These are phyloP conservation scores for Myocastor coypus DNA, from an alignment of 2,113 vertebrate genomes.

Conservation along the genomic window DNA sequence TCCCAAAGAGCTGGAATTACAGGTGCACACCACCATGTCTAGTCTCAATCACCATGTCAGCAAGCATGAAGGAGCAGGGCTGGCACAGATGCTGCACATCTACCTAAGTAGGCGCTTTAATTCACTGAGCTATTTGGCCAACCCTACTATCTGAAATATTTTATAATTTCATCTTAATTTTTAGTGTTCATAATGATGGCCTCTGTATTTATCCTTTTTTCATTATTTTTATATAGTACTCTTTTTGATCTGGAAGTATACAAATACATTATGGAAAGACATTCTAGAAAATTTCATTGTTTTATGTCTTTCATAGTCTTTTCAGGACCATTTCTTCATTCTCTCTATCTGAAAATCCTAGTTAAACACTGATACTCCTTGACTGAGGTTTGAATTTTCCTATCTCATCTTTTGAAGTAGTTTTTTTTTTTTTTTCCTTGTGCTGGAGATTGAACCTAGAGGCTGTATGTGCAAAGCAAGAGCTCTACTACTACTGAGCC, in stretches of 20 bases:
- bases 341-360: constrained; percentile 38
- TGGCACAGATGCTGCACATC: no score
- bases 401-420: neutral
- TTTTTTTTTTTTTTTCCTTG: no score
- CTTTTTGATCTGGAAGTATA: neutral
- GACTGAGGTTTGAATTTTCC: neutral
- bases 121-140: no score
- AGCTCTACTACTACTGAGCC: no score
- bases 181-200: neutral
- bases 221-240: neutral
- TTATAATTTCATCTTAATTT: neutral
- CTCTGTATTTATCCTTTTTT: neutral
- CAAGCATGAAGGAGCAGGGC: no score
- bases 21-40: no score
- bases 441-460: no score
- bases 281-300: neutral
- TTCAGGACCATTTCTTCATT: constrained; percentile 15
- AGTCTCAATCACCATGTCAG: no score
- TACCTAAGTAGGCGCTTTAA: no score
- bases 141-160: neutral
- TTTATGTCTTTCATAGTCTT: neutral
- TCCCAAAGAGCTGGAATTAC: no score
- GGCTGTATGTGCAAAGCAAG: no score
- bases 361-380: neutral
- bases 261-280: neutral